Percentiles rank a stretch among this genome's conserved stretches.
These are phyloP conservation scores for Calephelis nemesis DNA, from an alignment of 1,140 invertebrate species.

Conservation along the genomic window DNA sequence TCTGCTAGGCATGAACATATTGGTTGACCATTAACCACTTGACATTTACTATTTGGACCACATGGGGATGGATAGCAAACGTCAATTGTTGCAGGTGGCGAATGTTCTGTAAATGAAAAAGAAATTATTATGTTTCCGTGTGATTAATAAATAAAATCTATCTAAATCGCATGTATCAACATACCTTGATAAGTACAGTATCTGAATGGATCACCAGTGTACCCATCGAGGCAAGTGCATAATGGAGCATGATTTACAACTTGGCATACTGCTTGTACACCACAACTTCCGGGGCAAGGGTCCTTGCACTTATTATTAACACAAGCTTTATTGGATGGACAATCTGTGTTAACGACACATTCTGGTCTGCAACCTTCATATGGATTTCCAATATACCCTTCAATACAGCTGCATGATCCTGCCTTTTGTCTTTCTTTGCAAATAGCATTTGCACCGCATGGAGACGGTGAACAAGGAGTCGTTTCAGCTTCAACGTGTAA, in stretches of 20 bases:
- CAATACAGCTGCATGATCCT: slow-evolving; percentile 83
- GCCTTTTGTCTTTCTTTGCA: slow-evolving; percentile 84
- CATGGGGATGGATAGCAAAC: slow-evolving; percentile 83
- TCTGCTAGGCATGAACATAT: slow-evolving; percentile 83
- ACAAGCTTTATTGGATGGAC: slow-evolving; percentile 81
- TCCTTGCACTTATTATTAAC: slow-evolving; percentile 82
- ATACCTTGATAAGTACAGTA: slow-evolving; percentile 80
- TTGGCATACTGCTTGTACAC: slow-evolving; percentile 82
- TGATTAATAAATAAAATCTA: no score
- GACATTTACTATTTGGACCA: slow-evolving; percentile 84
- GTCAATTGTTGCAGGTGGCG: slow-evolving; percentile 50
- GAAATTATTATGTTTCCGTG: no score
- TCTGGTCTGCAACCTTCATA: slow-evolving; percentile 86
- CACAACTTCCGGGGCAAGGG: slow-evolving; percentile 83
- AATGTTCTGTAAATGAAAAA: slow-evolving; percentile 47
- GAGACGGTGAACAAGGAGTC: slow-evolving; percentile 83
- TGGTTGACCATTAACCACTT: slow-evolving; percentile 75
- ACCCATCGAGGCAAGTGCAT: slow-evolving; percentile 84
- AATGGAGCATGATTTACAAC: slow-evolving; percentile 83
- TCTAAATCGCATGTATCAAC: slow-evolving; percentile 10
- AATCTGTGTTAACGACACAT: slow-evolving; percentile 85
- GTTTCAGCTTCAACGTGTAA: slow-evolving; percentile 53
- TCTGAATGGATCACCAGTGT: slow-evolving; percentile 86
- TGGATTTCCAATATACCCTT: slow-evolving; percentile 86
- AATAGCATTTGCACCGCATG: slow-evolving; percentile 86